Conservation (phyloP, 2,888 invertebrate species). For the Caenorhabditis sp. region DNA sequence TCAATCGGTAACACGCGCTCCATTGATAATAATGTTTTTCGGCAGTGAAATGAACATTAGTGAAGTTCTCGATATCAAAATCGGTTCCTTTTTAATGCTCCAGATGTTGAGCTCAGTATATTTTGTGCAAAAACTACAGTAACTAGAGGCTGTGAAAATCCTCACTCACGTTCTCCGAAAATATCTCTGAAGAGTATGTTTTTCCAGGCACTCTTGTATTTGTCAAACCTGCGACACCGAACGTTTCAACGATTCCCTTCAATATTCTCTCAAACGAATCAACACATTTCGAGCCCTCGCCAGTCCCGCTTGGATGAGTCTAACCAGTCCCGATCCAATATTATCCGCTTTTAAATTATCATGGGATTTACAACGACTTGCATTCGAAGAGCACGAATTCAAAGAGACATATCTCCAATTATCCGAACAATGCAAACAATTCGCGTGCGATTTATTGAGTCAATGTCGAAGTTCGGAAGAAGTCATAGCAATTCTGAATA, state of each 20-base stretch:
- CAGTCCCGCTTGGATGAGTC: conserved; percentile 76
- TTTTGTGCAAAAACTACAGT: too few species aligned
- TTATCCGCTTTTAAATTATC: conserved; percentile 74
- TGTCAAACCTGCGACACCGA: conserved; percentile 57
- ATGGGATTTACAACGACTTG: conserved; percentile 75
- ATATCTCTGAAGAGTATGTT: too few species aligned
- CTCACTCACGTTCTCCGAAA: too few species aligned
- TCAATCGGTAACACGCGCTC: too few species aligned
- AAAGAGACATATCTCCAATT: conserved; percentile 70
- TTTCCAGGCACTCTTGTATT: conserved; percentile 51
- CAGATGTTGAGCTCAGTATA: too few species aligned
- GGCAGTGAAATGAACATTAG: too few species aligned
- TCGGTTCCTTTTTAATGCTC: too few species aligned
- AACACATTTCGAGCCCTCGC: conserved; percentile 75
- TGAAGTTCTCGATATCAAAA: too few species aligned
- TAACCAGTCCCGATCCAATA: conserved; percentile 75
- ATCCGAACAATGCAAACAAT: conserved; percentile 75
- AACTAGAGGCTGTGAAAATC: too few species aligned
- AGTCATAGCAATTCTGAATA: conserved; percentile 74
- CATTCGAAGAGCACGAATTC: conserved; percentile 75
- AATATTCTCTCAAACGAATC: conserved; percentile 74
- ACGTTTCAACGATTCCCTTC: conserved; percentile 73
- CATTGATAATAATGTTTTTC: too few species aligned
- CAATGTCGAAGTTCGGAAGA: conserved; percentile 76
- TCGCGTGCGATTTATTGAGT: conserved; percentile 75